Base-by-base conservation (phyloP, 1,140 invertebrate species). In the Eumeta japonica region DNA sequence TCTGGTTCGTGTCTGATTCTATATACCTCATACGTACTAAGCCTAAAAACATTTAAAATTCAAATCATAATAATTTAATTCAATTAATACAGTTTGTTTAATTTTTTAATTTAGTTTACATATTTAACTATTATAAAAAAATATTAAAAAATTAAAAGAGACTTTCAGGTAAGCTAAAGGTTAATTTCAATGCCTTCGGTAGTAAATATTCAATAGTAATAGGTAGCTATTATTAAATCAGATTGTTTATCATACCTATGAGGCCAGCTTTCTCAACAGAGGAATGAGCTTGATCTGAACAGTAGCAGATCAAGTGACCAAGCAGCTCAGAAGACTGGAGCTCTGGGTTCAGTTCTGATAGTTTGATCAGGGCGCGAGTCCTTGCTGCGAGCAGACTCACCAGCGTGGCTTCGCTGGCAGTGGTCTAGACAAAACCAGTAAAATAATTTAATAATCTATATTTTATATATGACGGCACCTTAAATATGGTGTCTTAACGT, bases 181-280 rank as follows among this genome's bases (percentile, higher is more conserved):
- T n/a, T n/a, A n/a, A n/a, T n/a, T n/a, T n/a, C n/a, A n/a, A n/a
- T n/a, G n/a, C n/a, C n/a, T n/a, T n/a, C n/a, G n/a, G n/a, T n/a
- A n/a, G n/a, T n/a, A n/a, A n/a, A n/a, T n/a, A n/a, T n/a, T n/a
- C n/a, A n/a, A n/a, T n/a, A n/a, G n/a, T n/a, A n/a, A n/a, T n/a
- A n/a, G n/a, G n/a, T n/a, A n/a, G n/a, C n/a, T n/a, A n/a, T n/a
- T n/a, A n/a, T n/a, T n/a, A n/a, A n/a, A n/a, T n/a, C n/a, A n/a
- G n/a, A n/a, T n/a, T n/a, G n/a, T n/a, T n/a, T n/a, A n/a, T n/a
- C 63, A 51, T 38, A 57, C 88, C 88, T 50, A 92, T 91, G 1
- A 94, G 68, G 11, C 91, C 92, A 28, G 94, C 92, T 73, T 98
- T 98, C 74, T 97, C 94, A 2, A 98, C 93, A 13, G 93, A 96